Percentiles rank a stretch among this genome's conserved stretches.
These are phyloP conservation scores for Archivesica marissinica DNA, from an alignment of 1,140 invertebrate species.

Conservation along the genomic window DNA sequence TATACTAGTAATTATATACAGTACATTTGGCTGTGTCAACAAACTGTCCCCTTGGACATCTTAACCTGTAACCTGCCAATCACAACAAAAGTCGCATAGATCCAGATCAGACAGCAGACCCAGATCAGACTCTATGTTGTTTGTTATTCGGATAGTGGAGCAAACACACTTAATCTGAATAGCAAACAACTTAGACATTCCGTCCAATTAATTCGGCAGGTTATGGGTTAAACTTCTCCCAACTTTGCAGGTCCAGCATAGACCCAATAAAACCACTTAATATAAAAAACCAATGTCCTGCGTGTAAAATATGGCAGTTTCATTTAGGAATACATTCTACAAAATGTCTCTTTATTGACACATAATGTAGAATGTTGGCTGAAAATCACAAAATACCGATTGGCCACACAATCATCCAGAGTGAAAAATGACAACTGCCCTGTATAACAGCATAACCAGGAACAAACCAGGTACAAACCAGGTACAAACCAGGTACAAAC, in stretches of 20 bases:
- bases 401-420: constrained; percentile 17
- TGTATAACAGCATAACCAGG: not conserved
- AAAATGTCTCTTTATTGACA: constrained; percentile 11
- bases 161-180: too few relatives aligned
- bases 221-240: too few relatives aligned
- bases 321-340: constrained; percentile 7
- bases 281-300: too few relatives aligned
- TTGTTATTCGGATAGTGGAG: too few relatives aligned
- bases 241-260: not conserved
- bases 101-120: not conserved
- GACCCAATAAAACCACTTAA: not conserved
- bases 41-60: too few relatives aligned
- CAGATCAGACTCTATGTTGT: too few relatives aligned
- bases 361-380: constrained; percentile 5
- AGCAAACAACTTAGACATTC: too few relatives aligned
- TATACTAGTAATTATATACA: too few relatives aligned
- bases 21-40: too few relatives aligned
- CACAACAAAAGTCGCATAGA: not conserved
- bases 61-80: not conserved
- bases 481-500: too few relatives aligned
- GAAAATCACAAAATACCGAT: not conserved
- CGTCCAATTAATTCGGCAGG: too few relatives aligned
- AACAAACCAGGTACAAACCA: too few relatives aligned
- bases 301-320: constrained; percentile 15
- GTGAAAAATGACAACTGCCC: constrained; percentile 17